Evolutionary conservation across 2,113 vertebrate genomes (phyloP), one percentile per base, ranked within the genome.

Genomic region (Octodon degus): DNA sequence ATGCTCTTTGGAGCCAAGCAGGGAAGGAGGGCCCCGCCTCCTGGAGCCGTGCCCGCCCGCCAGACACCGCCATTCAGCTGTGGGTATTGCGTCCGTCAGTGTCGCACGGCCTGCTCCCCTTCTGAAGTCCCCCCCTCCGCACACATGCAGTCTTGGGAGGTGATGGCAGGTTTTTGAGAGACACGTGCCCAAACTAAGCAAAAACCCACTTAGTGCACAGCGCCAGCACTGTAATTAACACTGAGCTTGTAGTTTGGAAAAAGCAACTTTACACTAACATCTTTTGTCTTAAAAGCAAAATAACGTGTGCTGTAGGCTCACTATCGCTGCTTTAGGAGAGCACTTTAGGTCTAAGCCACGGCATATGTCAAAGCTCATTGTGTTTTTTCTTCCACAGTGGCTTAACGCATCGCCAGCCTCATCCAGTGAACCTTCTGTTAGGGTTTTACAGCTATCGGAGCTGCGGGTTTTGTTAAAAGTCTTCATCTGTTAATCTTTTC

Each of bases 361-460:
- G 30, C 72, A 47, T 70, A 25, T 47, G 1, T 93, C 50, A 58
- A 96, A 7, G 10, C 34, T 94, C 95, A 34, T 37, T 95, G 5
- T 77, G 63, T 74, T 96, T 68, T 90, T 94, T 85, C 58, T 83
- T 68, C 5, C n/a, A 17, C 9, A 34, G 37, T 74, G 27, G 92
- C 55, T 81, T 87, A 77, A 43, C 96, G 16, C 37, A 40, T 53
- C 90, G 0, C 30, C 94, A 87, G 65, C 76, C 27, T 34, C 40
- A 37, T 83, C 27, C 58, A 89, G 0, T 93, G 74, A 91, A 27
- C 90, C 79, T 70, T 70, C 70, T 25, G 58, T 86, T 86, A n/a
- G 82, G 86, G 55, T 89, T 43, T 0, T 82, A 0, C 70, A 19
- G 34, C 34, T 89, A 37, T 70, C 7, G 79, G 60, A 32, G 34